Percentiles rank a stretch among this genome's conserved stretches.
phyloP scores from a whole-genome alignment of 1,140 invertebrate species.

The Tetranychus urticae region DNA sequence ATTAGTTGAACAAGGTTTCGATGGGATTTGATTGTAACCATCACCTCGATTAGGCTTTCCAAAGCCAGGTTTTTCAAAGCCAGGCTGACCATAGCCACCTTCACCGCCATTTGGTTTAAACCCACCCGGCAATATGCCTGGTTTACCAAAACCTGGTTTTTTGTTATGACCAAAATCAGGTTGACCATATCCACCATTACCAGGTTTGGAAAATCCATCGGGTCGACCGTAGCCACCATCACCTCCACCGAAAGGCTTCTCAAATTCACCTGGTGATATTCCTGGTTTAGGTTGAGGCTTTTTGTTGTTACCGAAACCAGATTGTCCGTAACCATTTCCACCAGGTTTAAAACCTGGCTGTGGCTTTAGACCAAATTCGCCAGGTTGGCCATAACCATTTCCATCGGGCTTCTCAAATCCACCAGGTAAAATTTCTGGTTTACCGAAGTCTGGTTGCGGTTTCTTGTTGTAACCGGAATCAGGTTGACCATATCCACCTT shows the following conservation, averaged over 20 bases:
- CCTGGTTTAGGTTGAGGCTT: neutral
- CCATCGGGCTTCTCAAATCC: neutral
- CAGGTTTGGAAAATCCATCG: neutral
- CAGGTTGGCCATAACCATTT: neutral
- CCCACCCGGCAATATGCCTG: neutral
- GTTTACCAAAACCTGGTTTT: neutral
- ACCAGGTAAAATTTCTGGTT: neutral
- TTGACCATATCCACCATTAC: neutral
- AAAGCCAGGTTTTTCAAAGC: neutral
- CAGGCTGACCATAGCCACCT: neutral
- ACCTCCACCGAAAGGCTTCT: too few relatives aligned
- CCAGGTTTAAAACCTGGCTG: too few relatives aligned
- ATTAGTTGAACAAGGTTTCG: conserved; percentile 2
- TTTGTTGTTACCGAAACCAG: neutral
- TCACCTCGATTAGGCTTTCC: neutral
- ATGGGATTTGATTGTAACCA: neutral
- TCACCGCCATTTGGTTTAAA: neutral
- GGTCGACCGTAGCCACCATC: neutral
- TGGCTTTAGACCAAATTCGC: too few relatives aligned
- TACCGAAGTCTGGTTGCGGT: too few relatives aligned
- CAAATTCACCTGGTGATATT: too few relatives aligned
- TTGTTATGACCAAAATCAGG: neutral
- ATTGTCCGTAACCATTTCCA: neutral
- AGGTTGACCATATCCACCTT: neutral
- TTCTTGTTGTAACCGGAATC: neutral